Base-by-base conservation (phyloP, 2,113 vertebrate species). In the Neotragus moschatus region DNA sequence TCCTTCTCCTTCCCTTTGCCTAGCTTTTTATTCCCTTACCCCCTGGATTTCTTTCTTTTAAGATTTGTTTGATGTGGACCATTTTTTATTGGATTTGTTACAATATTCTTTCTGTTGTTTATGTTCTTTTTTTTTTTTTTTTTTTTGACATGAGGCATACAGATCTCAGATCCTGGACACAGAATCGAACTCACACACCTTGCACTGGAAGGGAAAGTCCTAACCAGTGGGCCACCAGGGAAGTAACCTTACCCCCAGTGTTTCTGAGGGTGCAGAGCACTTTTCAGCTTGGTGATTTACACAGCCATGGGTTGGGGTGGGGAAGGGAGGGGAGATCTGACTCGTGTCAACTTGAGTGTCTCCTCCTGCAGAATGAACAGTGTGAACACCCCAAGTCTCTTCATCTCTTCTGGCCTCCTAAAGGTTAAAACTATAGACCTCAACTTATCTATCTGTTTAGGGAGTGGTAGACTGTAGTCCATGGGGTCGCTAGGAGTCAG, bases 131-230 rank as follows among this genome's bases (percentile, higher is more conserved):
- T 8, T 3, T 21, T 66, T 33, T 66, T 70, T 21, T 70, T 21
- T 66, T 33, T 66, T 70, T 21, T 70, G 63, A 70, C n/a, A 70
- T 36, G 17, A 70, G 63, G 17, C 63, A 36, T 12, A 19, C 1
- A 0, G n/a, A 23, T 70, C 10, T 39, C n/a, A 23, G n/a, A 36
- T 39, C 66, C 10, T 0, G 19, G 66, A 70, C 66, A 39, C 0
- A 0, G 66, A 70, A 70, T 70, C n/a, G 19, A 70, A 23, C n/a
- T 39, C 66, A 70, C 19, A 39, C 19, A 12, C n/a, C n/a, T 21
- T 21, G n/a, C 63, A 36, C 17, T 2, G 17, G n/a, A 70, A 21
- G 17, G 63, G n/a, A 70, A 23, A 70, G 63, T 70, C n/a, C 63
- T 23, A 39, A 39, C 66, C n/a, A 70, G 9, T 39, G n/a, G n/a